Evolutionary conservation across 2,113 vertebrate species (phyloP), one percentile per base, ranked within the genome.

Genomic region (Poeciliopsis prolifica): DNA sequence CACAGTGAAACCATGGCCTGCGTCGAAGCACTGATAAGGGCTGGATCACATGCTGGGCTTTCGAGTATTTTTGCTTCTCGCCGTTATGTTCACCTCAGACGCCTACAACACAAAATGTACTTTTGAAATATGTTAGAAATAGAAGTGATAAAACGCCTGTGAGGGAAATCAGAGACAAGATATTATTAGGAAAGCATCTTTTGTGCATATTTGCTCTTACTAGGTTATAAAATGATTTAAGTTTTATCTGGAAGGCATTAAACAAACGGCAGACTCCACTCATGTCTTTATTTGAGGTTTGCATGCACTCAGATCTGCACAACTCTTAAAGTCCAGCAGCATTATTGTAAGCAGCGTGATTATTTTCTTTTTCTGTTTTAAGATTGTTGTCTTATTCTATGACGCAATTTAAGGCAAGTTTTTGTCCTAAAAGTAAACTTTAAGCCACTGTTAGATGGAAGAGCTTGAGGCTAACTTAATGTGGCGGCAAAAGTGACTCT

Each of bases 1-100:
- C 85, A 91, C 84, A 79, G 35, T 81, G 76, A 88, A 91, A 83
- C 78, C 60, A 58, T 75, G 33, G 80, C 29, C 12, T n/a, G 61
- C 75, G 48, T 83, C 6, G 86, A 15, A 65, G 64, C 74, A 0
- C 33, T 70, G 33, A 15, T 33, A 4, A 33, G 19, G 4, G 60
- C 31, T 70, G 44, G 9, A 64, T 29, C 14, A 30, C 29, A 62
- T n/a, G 29, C 28, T 30, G 8, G 19, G 17, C 17, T 13, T 22
- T 31, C 1, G 17, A 35, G 30, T 64, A 9, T 64, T 64, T 58
- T 58, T n/a, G 51, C 51, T 9, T 58, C 22, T 1, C 24, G n/a
- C 19, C 10, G 24, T 11, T 58, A 3, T 3, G 24, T 58, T 58
- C 19, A 58, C 22, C 51, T 58, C 51, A 58, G 1, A n/a, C 22